phyloP scores from a whole-genome alignment of 2,113 vertebrate genomes.

The Odobenus rosmarus region DNA sequence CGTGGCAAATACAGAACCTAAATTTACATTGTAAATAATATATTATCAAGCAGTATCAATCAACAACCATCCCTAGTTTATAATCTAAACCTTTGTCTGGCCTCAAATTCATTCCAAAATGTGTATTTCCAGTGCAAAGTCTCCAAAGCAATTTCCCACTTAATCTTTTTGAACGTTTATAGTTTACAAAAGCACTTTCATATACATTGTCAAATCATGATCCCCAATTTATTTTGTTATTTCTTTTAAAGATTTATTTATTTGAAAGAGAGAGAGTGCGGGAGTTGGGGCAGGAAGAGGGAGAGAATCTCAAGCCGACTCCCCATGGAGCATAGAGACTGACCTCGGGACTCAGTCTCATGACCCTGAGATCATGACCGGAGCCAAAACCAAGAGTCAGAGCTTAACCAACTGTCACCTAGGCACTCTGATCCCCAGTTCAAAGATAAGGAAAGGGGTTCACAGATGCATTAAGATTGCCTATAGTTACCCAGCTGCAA shows the following conservation, averaged over 20 bases:
- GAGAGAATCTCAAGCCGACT: neutral
- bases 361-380: neutral
- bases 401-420: neutral
- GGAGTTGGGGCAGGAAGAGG: neutral
- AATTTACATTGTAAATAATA: conserved; percentile 65
- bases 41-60: neutral
- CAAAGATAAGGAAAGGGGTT: neutral
- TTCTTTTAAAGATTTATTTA: neutral
- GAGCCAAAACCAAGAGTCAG: neutral
- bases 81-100: neutral
- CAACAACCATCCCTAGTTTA: neutral
- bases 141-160: neutral
- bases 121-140: neutral
- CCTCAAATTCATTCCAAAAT: conserved; percentile 14
- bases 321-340: neutral
- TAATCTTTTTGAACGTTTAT: neutral
- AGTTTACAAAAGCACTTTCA: neutral
- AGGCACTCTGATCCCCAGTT: neutral
- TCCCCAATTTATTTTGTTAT: neutral
- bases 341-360: neutral
- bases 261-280: neutral
- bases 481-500: neutral
- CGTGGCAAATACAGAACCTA: conserved; percentile 94
- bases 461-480: neutral
- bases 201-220: neutral